Base-by-base conservation (phyloP, 2,888 invertebrate genomes). In the Stenodera caucasica region DNA sequence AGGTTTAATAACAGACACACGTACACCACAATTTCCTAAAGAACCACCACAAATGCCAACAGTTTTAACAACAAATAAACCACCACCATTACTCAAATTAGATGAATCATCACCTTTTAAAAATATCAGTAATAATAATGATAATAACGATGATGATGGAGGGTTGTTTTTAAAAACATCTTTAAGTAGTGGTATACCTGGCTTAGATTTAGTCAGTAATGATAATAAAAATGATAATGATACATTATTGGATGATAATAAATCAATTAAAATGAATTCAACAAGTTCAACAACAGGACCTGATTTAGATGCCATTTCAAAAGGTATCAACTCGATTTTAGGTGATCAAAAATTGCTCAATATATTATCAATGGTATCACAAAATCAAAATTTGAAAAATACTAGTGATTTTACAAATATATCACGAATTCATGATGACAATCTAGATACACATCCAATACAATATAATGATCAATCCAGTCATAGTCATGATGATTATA, bases 131-230 rank as follows among this genome's bases (percentile, higher is more conserved):
- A 7, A n/a, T 14, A 53, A 21, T 21, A 49, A 32, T 40, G 49
- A 8, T 21, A 18, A 21, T 45, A 21, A 45, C 18, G 70, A 61
- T 9, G 62, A 65, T 40, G 56, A 55, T 37, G 63, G 61, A 9
- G 49, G 29, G 11, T 63, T 60, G 8, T 71, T 71, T 54, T 40
- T 72, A 7, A 68, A 69, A 63, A 57, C 65, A 23, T 33, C 64
- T 32, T 61, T 72, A 26, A 71, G 75, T 54, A 85, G 84, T 70
- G 87, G 86, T 45, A 91, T 91, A 73, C 91, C 91, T 9, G 91
- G 91, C 0, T 82, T 91, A 59, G 90, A 91, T 82, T 82, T 90
- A 61, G 86, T 89, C 9, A 82, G 82, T 65, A 84, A 84, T 4
- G 74, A 67, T 61, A 32, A 18, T 5, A 45, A 26, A 60, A 80